Conservation (phyloP, 2,888 invertebrate species). For the Macaria liturata region DNA sequence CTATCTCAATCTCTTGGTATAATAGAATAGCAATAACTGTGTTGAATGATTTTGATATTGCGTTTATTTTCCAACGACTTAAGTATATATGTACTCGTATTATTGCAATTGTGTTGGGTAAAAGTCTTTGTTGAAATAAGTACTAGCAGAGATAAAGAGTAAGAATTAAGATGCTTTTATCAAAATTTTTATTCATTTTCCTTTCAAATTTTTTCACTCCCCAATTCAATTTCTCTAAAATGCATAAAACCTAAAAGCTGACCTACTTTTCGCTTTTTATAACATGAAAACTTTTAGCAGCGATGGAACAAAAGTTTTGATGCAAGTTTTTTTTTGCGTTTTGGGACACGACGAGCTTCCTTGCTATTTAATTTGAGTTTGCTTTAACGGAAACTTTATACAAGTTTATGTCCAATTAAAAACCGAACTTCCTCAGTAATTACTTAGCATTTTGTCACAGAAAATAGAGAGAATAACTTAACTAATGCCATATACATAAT, state of each 20-base stretch:
- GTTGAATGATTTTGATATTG: too few relatives aligned
- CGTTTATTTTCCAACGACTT: too few relatives aligned
- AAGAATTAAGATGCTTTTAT: too few relatives aligned
- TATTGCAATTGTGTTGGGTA: too few relatives aligned
- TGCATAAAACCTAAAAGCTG: background rate
- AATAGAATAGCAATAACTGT: too few relatives aligned
- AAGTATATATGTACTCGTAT: too few relatives aligned
- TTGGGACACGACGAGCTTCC: slow-evolving; percentile 17
- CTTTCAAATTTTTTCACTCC: too few relatives aligned
- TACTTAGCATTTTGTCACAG: background rate
- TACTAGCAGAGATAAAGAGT: too few relatives aligned
- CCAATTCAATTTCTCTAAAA: background rate
- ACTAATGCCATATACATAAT: too few relatives aligned
- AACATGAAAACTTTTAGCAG: slow-evolving; percentile 11
- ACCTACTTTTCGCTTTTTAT: slow-evolving; percentile 4
- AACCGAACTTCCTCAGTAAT: background rate
- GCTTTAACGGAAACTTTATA: slow-evolving; percentile 16
- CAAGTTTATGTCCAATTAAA: slow-evolving; percentile 15
- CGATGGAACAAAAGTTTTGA: slow-evolving; percentile 16
- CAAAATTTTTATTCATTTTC: background rate
- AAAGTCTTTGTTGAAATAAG: too few relatives aligned
- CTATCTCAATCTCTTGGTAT: too few relatives aligned
- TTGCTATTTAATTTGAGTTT: slow-evolving; percentile 21
- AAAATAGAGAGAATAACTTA: background rate
- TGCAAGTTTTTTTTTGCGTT: slow-evolving; percentile 21